Evolutionary conservation across 1,140 invertebrate species (phyloP).

Genomic region (Ectropis grisescens): DNA sequence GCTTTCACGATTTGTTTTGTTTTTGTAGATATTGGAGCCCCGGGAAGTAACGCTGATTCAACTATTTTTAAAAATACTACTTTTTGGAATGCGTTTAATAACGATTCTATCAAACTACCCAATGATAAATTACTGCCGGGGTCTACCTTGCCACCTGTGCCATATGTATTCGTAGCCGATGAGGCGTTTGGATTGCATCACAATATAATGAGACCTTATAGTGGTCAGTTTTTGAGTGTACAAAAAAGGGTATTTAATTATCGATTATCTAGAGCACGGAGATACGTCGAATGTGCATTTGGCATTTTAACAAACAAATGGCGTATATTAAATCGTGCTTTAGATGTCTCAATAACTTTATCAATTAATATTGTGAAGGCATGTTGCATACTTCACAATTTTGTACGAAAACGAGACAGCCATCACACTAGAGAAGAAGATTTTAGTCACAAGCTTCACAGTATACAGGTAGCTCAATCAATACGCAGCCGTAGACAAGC

Average conservation of each 20-base stretch:
- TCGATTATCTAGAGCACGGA: constrained; percentile 2
- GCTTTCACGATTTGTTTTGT: no score
- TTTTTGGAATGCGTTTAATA: constrained; percentile 3
- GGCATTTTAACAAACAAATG: constrained; percentile 35
- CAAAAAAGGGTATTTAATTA: constrained; percentile 1
- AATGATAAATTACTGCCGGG: neutral
- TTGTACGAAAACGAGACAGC: constrained; percentile 32
- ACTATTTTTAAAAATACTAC: constrained; percentile 7
- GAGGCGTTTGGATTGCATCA: constrained; percentile 2
- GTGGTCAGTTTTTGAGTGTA: no score
- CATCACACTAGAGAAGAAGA: no score
- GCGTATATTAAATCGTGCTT: constrained; percentile 36
- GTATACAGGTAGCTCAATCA: no score
- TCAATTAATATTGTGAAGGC: constrained; percentile 29
- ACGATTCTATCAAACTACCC: constrained; percentile 1
- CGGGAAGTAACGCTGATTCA: constrained; percentile 9
- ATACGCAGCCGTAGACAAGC: no score
- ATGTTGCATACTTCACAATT: constrained; percentile 45
- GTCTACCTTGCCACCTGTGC: constrained; percentile 1
- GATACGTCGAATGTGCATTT: constrained; percentile 16
- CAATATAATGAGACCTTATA: neutral
- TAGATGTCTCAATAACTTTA: constrained; percentile 28
- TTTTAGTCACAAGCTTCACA: no score
- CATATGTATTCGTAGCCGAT: constrained; percentile 2
- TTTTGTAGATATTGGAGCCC: constrained; percentile 11